phyloP scores from a whole-genome alignment of 2,888 invertebrate species.

The Drosophila differens region DNA sequence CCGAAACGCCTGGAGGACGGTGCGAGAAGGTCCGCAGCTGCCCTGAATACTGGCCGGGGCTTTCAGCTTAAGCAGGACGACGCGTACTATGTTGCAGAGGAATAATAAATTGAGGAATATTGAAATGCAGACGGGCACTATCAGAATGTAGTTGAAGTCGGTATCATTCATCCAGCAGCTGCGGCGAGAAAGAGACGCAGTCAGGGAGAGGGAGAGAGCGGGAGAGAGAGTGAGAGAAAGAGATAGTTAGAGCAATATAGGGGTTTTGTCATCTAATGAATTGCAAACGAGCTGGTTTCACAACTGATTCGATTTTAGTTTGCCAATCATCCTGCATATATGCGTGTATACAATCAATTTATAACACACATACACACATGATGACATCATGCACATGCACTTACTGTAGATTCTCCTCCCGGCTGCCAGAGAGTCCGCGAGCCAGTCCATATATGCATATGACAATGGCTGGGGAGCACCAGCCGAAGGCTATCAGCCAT shows the following conservation, averaged over 20 bases:
- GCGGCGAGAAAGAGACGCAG: background rate
- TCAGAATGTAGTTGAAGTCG: slow-evolving; percentile 90
- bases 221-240: background rate
- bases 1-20: slow-evolving; percentile 91
- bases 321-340: slow-evolving; percentile 36
- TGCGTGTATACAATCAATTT: slow-evolving; percentile 43
- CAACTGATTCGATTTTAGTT: slow-evolving; percentile 56
- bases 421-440: slow-evolving; percentile 87
- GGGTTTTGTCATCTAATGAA: slow-evolving; percentile 44
- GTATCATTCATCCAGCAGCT: slow-evolving; percentile 93
- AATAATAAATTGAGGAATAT: slow-evolving; percentile 93
- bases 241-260: background rate
- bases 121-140: slow-evolving; percentile 91
- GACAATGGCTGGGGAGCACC: slow-evolving; percentile 91
- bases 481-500: slow-evolving; percentile 93
- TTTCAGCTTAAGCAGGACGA: slow-evolving; percentile 92
- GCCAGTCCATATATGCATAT: slow-evolving; percentile 89
- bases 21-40: slow-evolving; percentile 88
- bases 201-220: background rate
- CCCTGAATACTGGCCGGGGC: slow-evolving; percentile 89
- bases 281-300: slow-evolving; percentile 51
- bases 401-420: slow-evolving; percentile 87
- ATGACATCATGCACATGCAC: slow-evolving; percentile 75
- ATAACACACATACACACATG: slow-evolving; percentile 6
- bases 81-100: slow-evolving; percentile 95